Evolutionary conservation across 1,140 invertebrate species (phyloP).

Genomic region (Trichomalopsis sarcophagae): DNA sequence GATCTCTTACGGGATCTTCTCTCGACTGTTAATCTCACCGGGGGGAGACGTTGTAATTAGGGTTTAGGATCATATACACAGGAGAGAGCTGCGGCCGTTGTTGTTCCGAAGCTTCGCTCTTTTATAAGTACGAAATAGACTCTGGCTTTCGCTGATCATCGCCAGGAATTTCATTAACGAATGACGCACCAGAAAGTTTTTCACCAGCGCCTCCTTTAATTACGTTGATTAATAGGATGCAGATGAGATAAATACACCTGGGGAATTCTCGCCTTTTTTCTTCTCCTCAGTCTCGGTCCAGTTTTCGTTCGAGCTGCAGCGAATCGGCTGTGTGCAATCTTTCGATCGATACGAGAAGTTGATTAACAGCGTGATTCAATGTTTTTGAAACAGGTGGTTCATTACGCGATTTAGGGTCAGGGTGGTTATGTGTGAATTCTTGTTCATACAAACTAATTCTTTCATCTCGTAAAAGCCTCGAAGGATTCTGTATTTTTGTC

Average conservation of each 20-base stretch:
- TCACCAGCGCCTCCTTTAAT: constrained; percentile 41
- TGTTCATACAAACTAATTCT: too few relatives aligned
- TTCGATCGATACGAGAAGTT: constrained; percentile 39
- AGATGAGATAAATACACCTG: constrained; percentile 44
- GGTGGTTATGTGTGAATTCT: too few relatives aligned
- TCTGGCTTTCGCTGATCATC: constrained; percentile 25
- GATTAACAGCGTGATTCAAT: constrained; percentile 49
- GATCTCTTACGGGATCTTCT: background rate
- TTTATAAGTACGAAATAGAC: constrained; percentile 27
- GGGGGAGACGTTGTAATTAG: constrained; percentile 40
- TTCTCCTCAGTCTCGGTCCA: background rate
- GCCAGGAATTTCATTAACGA: constrained; percentile 45
- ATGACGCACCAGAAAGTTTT: constrained; percentile 39
- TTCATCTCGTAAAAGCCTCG: too few relatives aligned
- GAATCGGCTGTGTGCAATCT: constrained; percentile 39
- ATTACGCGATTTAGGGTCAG: background rate
- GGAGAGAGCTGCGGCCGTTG: background rate
- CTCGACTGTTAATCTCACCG: background rate
- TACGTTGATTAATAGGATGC: constrained; percentile 52
- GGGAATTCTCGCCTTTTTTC: constrained; percentile 5
- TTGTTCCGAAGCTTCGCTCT: background rate
- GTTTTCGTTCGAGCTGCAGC: background rate
- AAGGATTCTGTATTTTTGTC: too few relatives aligned
- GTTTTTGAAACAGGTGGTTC: constrained; percentile 27
- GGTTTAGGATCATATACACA: constrained; percentile 1